phyloP scores from a whole-genome alignment of 2,113 vertebrate species.

The Perca flavescens region DNA sequence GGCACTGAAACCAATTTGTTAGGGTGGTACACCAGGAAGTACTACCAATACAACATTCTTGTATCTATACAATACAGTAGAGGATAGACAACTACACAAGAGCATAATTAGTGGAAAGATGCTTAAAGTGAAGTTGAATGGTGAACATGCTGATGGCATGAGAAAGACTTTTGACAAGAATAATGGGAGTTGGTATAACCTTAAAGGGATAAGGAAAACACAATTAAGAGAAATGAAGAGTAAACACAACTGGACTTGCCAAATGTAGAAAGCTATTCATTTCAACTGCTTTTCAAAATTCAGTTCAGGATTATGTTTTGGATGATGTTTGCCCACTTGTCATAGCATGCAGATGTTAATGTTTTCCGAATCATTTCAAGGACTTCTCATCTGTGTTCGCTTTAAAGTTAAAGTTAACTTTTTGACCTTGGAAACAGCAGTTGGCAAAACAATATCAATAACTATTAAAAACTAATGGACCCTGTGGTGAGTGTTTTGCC shows the following conservation, averaged over 20 bases:
- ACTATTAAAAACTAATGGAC: conserved; percentile 4
- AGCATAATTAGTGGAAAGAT: background rate
- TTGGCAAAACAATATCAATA: conserved; percentile 19
- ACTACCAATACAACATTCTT: background rate
- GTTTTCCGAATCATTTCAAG: background rate
- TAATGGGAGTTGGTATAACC: background rate
- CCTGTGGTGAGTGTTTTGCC: conserved; percentile 8
- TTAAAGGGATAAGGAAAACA: background rate
- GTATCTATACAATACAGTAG: background rate
- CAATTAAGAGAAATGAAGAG: background rate
- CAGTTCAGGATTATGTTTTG: background rate
- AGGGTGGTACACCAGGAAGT: background rate
- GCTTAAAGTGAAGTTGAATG: no score
- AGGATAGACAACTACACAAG: background rate
- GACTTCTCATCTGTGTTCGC: background rate
- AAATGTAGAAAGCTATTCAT: background rate
- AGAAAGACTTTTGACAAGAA: background rate
- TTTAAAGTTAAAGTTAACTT: background rate
- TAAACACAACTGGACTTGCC: background rate
- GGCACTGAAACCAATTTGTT: conserved; percentile 18
- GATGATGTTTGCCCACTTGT: background rate
- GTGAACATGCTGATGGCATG: background rate
- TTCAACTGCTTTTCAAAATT: background rate
- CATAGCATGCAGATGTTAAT: background rate
- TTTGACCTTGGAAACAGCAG: conserved; percentile 14